Conservation (phyloP, 2,113 vertebrate genomes). For the Halcyon malimbica region DNA sequence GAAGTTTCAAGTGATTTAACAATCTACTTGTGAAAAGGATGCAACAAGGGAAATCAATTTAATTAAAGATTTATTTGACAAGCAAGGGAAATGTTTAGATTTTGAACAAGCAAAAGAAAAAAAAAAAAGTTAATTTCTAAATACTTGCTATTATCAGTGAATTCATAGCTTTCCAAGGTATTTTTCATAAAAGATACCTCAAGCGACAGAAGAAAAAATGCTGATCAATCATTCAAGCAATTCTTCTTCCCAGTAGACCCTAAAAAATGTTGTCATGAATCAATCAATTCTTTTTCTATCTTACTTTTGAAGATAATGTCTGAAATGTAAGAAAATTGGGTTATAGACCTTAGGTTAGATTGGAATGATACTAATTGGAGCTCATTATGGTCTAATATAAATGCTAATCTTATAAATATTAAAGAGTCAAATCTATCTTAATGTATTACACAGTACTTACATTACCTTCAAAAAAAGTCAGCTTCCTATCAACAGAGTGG, state of each 20-base stretch:
- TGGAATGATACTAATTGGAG: conserved; percentile 71
- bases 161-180: neutral
- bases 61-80: conserved; percentile 57
- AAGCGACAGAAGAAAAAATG: conserved; percentile 63
- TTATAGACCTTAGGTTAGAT: conserved; percentile 66
- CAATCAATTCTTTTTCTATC: conserved; percentile 66
- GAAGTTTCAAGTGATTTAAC: conserved; percentile 2
- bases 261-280: conserved; percentile 70
- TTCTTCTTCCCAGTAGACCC: conserved; percentile 62
- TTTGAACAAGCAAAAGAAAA: conserved; percentile 17
- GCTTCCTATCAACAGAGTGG: conserved; percentile 51
- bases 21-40: neutral
- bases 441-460: conserved; percentile 50
- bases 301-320: conserved; percentile 57
- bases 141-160: conserved; percentile 21
- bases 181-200: conserved; percentile 47
- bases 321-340: conserved; percentile 71
- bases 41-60: conserved; percentile 43
- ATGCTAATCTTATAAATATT: conserved; percentile 76
- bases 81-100: conserved; percentile 45
- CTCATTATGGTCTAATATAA: conserved; percentile 73
- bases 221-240: conserved; percentile 68
- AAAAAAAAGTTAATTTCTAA: conserved; percentile 8
- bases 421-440: conserved; percentile 66
- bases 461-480: conserved; percentile 60